A percentile compares a stretch with the other conserved stretches of the same genome.
phyloP scores from a whole-genome alignment of 2,113 vertebrate species.

The Tetrax tetrax region DNA sequence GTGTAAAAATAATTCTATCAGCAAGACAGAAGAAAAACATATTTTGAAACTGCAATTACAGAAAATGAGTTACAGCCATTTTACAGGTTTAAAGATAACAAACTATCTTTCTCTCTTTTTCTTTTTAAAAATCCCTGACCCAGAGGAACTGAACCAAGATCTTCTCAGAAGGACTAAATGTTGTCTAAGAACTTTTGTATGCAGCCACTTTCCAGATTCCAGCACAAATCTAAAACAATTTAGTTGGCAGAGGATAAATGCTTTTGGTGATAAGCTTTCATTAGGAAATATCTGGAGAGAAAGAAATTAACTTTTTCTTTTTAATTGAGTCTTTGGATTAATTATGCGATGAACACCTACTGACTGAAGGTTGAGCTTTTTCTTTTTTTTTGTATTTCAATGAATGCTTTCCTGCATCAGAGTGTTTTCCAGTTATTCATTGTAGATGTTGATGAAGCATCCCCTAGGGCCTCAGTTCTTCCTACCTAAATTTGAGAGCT shows the following conservation, averaged over 20 bases:
- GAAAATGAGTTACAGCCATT: neutral
- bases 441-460: neutral
- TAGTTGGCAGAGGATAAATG: conserved; percentile 10
- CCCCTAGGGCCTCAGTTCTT: neutral
- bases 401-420: neutral
- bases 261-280: conserved; percentile 1
- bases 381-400: neutral
- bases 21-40: conserved; percentile 8
- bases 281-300: conserved; percentile 25
- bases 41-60: conserved; percentile 2
- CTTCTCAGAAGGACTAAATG: neutral
- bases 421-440: neutral
- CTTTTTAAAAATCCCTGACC: neutral
- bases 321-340: conserved; percentile 1
- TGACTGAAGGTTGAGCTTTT: neutral
- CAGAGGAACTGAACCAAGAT: conserved; percentile 4
- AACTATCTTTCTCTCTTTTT: neutral
- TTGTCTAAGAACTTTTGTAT: conserved; percentile 26
- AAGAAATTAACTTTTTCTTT: conserved; percentile 33
- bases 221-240: neutral
- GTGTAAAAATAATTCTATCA: conserved; percentile 30
- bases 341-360: conserved; percentile 13
- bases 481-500: neutral
- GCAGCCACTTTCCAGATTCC: conserved; percentile 23
- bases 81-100: conserved; percentile 5